Conservation (phyloP, 2,888 invertebrate species). For the Gymnocheta viridis region DNA sequence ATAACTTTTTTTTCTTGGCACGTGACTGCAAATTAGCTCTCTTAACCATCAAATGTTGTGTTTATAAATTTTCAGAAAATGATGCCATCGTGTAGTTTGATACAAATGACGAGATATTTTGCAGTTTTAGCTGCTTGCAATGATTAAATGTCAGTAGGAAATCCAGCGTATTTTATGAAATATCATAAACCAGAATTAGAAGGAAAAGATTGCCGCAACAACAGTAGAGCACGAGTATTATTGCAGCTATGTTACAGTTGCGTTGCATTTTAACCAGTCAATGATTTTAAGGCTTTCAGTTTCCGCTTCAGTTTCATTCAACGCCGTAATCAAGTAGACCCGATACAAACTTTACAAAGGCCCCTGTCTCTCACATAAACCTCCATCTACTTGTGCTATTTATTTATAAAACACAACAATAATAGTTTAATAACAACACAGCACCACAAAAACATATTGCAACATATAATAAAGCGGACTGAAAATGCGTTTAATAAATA, state of each 20-base stretch:
- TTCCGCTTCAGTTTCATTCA: background rate
- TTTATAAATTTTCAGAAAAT: background rate
- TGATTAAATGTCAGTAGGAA: constrained; percentile 6
- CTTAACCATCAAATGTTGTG: background rate
- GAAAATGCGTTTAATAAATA: too few species aligned
- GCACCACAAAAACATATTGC: too few species aligned
- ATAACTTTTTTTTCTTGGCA: constrained; percentile 18
- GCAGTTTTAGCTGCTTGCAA: background rate
- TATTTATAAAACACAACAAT: background rate
- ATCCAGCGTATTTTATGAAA: constrained; percentile 7
- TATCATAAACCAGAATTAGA: background rate
- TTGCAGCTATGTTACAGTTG: background rate
- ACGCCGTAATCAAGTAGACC: background rate
- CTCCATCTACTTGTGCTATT: background rate
- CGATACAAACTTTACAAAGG: background rate
- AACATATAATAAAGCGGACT: too few species aligned
- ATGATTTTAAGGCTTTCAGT: constrained; percentile 25
- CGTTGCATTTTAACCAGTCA: constrained; percentile 1
- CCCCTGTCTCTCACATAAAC: background rate
- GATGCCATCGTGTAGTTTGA: background rate
- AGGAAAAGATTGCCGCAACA: background rate
- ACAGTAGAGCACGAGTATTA: background rate
- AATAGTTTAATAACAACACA: background rate
- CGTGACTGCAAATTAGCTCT: constrained; percentile 27
- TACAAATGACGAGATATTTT: background rate